These are phyloP conservation scores for Leptinotarsa lineolata DNA, from an alignment of 1,140 invertebrate genomes.

Conservation along the genomic window DNA sequence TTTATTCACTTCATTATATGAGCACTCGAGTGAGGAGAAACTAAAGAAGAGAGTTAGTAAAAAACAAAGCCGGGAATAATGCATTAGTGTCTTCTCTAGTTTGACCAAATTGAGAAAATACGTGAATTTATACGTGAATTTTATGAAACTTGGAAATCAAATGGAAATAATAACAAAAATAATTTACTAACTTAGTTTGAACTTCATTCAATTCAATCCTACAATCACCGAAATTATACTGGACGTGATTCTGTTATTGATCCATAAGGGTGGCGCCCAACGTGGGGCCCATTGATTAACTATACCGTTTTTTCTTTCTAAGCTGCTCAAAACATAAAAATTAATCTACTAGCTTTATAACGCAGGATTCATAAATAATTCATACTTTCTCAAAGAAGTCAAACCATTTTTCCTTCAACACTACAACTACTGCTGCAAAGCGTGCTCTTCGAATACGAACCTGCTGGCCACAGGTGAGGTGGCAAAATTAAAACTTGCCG, in stretches of 20 bases:
- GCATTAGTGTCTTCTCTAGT: not conserved
- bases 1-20: not conserved
- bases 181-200: too few species aligned
- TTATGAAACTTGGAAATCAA: not conserved
- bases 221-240: too few species aligned
- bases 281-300: too few species aligned
- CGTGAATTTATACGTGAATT: not conserved
- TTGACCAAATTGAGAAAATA: not conserved
- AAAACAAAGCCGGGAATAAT: not conserved
- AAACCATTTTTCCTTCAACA: too few species aligned
- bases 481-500: slow-evolving; percentile 60
- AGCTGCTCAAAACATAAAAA: too few species aligned
- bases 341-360: not conserved
- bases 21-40: not conserved
- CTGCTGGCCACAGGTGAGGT: slow-evolving; percentile 50
- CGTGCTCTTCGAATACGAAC: slow-evolving; percentile 41
- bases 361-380: too few species aligned
- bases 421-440: not conserved
- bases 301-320: too few species aligned
- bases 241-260: too few species aligned
- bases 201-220: too few species aligned
- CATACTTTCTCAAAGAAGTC: too few species aligned
- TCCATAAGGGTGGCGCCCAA: too few species aligned
- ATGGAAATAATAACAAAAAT: too few species aligned
- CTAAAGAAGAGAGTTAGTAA: not conserved